Evolutionary conservation across 2,888 invertebrate species (phyloP).

Genomic region (Melanostoma mellinum): DNA sequence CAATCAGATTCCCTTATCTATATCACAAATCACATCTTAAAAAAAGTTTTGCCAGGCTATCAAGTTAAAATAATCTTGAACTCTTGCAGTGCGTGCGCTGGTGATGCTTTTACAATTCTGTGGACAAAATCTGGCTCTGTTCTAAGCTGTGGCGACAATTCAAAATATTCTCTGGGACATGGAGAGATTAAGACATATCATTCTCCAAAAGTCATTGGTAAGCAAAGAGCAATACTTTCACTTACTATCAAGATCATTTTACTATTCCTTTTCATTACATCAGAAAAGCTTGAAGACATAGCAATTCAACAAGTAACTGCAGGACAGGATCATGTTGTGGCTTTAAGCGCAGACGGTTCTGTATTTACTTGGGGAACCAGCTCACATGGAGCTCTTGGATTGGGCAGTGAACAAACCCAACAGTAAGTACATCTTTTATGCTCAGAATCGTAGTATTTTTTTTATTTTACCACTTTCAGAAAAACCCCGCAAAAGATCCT

Average conservation of each 20-base stretch:
- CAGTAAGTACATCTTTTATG: slow-evolving; percentile 74
- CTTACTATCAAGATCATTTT: background rate
- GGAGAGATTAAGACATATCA: slow-evolving; percentile 84
- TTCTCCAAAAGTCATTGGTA: slow-evolving; percentile 84
- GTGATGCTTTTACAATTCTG: slow-evolving; percentile 87
- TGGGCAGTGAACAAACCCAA: slow-evolving; percentile 78
- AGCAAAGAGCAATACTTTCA: slow-evolving; percentile 12
- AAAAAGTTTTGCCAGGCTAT: too few species aligned
- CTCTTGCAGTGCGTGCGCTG: slow-evolving; percentile 84
- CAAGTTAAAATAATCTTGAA: too few species aligned
- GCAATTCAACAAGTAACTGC: slow-evolving; percentile 85
- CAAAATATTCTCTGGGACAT: slow-evolving; percentile 86
- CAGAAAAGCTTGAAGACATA: slow-evolving; percentile 83
- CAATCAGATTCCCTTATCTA: too few species aligned
- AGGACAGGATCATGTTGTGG: slow-evolving; percentile 86
- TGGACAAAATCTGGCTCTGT: slow-evolving; percentile 87
- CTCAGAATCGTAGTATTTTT: slow-evolving; percentile 49
- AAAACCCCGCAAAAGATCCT: slow-evolving; percentile 79
- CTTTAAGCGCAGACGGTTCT: slow-evolving; percentile 84
- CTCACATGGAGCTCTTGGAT: slow-evolving; percentile 84
- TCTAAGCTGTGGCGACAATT: slow-evolving; percentile 87
- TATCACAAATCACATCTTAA: too few species aligned
- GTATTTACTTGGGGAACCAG: slow-evolving; percentile 88
- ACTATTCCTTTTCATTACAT: too few species aligned
- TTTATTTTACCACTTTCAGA: slow-evolving; percentile 66